These are phyloP conservation scores for Acleris holmiana DNA, from an alignment of 2,888 invertebrate genomes.

Conservation along the genomic window DNA sequence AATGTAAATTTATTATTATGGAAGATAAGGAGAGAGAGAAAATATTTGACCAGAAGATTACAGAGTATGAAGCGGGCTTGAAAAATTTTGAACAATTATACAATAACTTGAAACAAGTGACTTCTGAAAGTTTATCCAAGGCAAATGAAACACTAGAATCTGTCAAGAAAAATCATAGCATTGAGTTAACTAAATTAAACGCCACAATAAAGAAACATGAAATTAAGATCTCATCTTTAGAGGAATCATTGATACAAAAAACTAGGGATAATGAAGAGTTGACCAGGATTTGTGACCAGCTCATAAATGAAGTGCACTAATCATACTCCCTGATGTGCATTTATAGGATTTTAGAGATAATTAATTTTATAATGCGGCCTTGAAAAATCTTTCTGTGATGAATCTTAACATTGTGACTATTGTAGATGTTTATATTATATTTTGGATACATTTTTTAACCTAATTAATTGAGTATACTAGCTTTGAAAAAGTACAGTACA, in stretches of 20 bases:
- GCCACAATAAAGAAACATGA: constrained; percentile 95
- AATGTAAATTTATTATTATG: constrained; percentile 83
- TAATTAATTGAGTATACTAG: constrained; percentile 12
- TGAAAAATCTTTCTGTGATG: constrained; percentile 54
- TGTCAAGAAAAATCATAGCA: constrained; percentile 88
- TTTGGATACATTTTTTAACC: constrained; percentile 18
- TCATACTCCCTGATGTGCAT: constrained; percentile 16
- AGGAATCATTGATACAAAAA: constrained; percentile 93
- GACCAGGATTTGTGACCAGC: constrained; percentile 96
- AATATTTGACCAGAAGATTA: constrained; percentile 86
- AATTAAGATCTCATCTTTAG: constrained; percentile 91
- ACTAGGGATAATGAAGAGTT: constrained; percentile 94
- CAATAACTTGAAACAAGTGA: constrained; percentile 92
- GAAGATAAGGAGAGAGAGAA: constrained; percentile 86
- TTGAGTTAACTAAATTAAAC: constrained; percentile 92
- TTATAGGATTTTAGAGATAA: constrained; percentile 26
- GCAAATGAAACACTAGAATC: constrained; percentile 91
- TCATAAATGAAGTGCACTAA: constrained; percentile 86
- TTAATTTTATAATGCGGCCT: constrained; percentile 34
- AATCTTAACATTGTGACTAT: constrained; percentile 51
- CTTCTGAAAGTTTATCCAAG: constrained; percentile 90
- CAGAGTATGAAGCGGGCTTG: constrained; percentile 88
- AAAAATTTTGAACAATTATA: constrained; percentile 92
- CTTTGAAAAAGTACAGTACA: too few relatives aligned
- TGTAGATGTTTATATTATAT: constrained; percentile 29